Evolutionary conservation across 2,888 invertebrate genomes (phyloP).

Genomic region (Macaria liturata): DNA sequence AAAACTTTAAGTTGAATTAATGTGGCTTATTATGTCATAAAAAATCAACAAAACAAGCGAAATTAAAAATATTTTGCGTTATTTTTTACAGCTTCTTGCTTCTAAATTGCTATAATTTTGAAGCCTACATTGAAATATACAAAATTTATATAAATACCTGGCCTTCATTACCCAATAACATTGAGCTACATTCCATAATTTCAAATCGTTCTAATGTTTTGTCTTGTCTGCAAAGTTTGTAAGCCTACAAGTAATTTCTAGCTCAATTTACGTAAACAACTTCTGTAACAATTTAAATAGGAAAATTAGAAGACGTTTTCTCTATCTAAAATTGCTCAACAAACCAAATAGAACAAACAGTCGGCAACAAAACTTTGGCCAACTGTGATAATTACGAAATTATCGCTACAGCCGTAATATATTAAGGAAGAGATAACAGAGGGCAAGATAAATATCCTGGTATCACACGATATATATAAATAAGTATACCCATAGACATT

Average conservation of each 20-base stretch:
- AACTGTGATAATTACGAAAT: conserved; percentile 34
- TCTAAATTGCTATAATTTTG: no score
- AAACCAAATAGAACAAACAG: conserved; percentile 23
- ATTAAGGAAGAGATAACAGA: conserved; percentile 35
- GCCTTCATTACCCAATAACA: no score
- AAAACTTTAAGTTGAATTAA: no score
- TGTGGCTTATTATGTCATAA: no score
- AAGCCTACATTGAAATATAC: no score
- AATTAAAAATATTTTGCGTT: no score
- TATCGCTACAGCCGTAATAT: conserved; percentile 34
- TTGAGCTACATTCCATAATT: no score
- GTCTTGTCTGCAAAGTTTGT: no score
- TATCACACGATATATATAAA: conserved; percentile 12
- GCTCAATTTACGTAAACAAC: neutral
- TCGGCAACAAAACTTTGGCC: conserved; percentile 21
- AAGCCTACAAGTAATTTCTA: neutral
- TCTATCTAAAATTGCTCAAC: conserved; percentile 1
- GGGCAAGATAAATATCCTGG: conserved; percentile 35
- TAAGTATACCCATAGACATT: neutral
- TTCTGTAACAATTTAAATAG: neutral
- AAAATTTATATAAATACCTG: no score
- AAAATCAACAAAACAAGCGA: no score
- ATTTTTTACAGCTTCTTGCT: no score
- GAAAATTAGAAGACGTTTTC: neutral
- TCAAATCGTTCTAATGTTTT: no score